Conservation (phyloP, 2,888 invertebrate genomes). For the Himalopsyche japonica region DNA sequence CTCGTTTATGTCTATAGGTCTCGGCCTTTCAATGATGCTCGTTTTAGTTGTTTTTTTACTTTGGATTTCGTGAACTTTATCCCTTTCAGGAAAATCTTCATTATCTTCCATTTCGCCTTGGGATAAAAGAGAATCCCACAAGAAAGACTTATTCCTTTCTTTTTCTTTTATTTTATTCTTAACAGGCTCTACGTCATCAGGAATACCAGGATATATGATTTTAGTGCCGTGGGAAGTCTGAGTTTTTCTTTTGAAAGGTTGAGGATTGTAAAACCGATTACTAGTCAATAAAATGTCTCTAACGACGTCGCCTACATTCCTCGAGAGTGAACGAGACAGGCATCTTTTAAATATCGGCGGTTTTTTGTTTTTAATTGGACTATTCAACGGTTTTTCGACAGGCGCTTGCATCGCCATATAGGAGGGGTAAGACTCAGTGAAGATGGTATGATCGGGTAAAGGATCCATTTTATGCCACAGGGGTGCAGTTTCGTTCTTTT, state of each 20-base stretch:
- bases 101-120: slow-evolving; percentile 24
- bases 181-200: slow-evolving; percentile 13
- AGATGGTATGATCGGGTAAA: slow-evolving; percentile 24
- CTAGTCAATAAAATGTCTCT: slow-evolving; percentile 49
- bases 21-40: slow-evolving; percentile 5
- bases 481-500: slow-evolving; percentile 30
- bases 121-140: slow-evolving; percentile 24
- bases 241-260: slow-evolving; percentile 46
- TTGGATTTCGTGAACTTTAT: not conserved
- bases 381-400: slow-evolving; percentile 29
- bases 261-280: slow-evolving; percentile 52
- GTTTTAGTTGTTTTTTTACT: not conserved
- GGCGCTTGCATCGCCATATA: slow-evolving; percentile 24
- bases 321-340: slow-evolving; percentile 33
- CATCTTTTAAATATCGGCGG: slow-evolving; percentile 30
- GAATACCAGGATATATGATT: slow-evolving; percentile 46
- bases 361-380: slow-evolving; percentile 13
- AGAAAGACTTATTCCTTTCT: slow-evolving; percentile 21
- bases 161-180: not conserved
- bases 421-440: slow-evolving; percentile 24
- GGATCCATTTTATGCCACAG: slow-evolving; percentile 38
- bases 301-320: slow-evolving; percentile 44
- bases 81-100: slow-evolving; percentile 40
- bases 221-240: slow-evolving; percentile 49
- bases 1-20: not conserved